A percentile compares a stretch with the other conserved stretches of the same genome.
These are phyloP conservation scores for Spea hammondii DNA, from an alignment of 2,797 vertebrate genomes.

Conservation along the genomic window DNA sequence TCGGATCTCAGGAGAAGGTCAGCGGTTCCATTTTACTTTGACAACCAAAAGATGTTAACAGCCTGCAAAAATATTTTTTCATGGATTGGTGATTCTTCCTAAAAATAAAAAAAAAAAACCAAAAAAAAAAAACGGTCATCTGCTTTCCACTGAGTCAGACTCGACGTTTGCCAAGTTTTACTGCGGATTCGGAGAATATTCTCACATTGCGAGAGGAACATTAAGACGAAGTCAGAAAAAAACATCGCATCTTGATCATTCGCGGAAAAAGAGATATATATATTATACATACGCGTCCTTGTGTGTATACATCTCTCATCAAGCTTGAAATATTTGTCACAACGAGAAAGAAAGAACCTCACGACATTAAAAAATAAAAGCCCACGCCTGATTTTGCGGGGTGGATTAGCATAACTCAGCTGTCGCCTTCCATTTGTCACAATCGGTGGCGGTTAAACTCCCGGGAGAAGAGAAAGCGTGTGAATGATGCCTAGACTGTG, in stretches of 20 bases:
- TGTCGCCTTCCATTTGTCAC: constrained; percentile 60
- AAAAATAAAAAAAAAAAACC: constrained; percentile 36
- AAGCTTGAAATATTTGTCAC: constrained; percentile 43
- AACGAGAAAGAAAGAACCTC: constrained; percentile 14
- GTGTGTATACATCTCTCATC: neutral
- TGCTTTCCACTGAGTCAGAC: constrained; percentile 35
- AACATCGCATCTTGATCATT: constrained; percentile 37
- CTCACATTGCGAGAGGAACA: neutral
- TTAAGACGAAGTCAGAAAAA: constrained; percentile 30
- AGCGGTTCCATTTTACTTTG: constrained; percentile 8
- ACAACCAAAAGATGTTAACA: constrained; percentile 2
- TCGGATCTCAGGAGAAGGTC: neutral
- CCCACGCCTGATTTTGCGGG: constrained; percentile 52
- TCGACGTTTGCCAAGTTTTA: constrained; percentile 24
- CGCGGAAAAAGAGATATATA: constrained; percentile 13
- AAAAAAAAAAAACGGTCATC: constrained; percentile 24
- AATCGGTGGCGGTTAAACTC: constrained; percentile 53
- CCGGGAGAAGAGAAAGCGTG: constrained; percentile 23
- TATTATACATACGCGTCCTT: neutral
- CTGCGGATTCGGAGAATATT: constrained; percentile 6
- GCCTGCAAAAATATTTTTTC: constrained; percentile 28
- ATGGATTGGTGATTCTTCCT: constrained; percentile 28
- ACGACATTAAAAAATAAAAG: constrained; percentile 9
- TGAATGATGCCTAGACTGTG: constrained; percentile 47
- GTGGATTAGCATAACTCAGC: constrained; percentile 56